Conservation (phyloP, 2,888 invertebrate species). For the Pterostichus madidus region DNA sequence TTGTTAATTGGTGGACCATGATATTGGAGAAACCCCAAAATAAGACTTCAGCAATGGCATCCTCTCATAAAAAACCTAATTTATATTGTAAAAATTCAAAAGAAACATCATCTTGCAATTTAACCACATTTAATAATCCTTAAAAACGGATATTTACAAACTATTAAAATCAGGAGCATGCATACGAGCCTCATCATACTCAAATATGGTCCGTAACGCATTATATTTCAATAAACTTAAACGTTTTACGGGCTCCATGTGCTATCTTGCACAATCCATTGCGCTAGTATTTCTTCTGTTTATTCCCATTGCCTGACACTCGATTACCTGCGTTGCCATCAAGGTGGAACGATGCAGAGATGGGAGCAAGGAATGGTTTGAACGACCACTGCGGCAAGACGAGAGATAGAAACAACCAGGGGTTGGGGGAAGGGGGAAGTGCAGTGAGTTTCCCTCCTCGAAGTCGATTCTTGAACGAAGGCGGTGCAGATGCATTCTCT, state of each 20-base stretch:
- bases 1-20: background rate
- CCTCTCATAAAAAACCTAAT: background rate
- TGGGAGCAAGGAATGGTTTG: background rate
- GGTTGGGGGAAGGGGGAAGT: background rate
- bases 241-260: constrained; percentile 71
- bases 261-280: constrained; percentile 15
- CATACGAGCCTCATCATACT: constrained; percentile 29
- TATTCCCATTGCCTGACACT: constrained; percentile 50
- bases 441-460: background rate
- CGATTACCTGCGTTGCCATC: constrained; percentile 16
- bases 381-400: background rate
- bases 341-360: background rate
- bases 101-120: background rate
- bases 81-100: constrained; percentile 24
- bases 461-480: constrained; percentile 7
- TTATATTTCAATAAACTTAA: constrained; percentile 76
- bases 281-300: constrained; percentile 50
- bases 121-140: constrained; percentile 12
- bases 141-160: constrained; percentile 38
- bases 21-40: too few species aligned
- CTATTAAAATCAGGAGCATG: constrained; percentile 42
- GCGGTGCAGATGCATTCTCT: constrained; percentile 19
- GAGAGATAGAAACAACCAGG: too few species aligned
- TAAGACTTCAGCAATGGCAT: background rate
- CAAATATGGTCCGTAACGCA: constrained; percentile 71